Evolutionary conservation across 1,140 invertebrate genomes (phyloP).

Genomic region (Plodia interpunctella): DNA sequence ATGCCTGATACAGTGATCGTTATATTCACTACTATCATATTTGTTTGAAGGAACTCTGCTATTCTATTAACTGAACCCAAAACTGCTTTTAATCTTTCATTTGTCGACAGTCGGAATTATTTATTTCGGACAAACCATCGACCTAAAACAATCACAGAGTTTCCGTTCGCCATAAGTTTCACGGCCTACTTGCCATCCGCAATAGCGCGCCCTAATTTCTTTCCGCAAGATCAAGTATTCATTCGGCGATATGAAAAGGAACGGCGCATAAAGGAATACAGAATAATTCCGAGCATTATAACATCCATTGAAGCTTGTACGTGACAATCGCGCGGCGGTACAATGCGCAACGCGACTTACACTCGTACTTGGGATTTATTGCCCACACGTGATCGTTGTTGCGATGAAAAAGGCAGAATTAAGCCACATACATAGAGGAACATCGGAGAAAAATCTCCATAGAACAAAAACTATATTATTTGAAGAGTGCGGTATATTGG

Average conservation of each 20-base stretch:
- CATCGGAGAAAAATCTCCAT: background rate
- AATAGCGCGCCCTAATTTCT: slow-evolving; percentile 9
- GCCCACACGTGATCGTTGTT: slow-evolving; percentile 35
- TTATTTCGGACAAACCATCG: background rate
- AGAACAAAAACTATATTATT: too few relatives aligned
- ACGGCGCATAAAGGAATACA: slow-evolving; percentile 35
- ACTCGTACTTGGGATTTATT: slow-evolving; percentile 30
- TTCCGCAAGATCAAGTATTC: slow-evolving; percentile 14
- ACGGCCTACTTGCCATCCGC: slow-evolving; percentile 1
- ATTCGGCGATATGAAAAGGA: slow-evolving; percentile 21
- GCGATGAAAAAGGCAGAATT: slow-evolving; percentile 17
- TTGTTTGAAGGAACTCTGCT: background rate
- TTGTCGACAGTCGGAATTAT: background rate
- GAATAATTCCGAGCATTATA: slow-evolving; percentile 50
- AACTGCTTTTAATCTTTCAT: too few relatives aligned
- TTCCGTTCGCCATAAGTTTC: background rate
- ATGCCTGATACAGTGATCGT: too few relatives aligned
- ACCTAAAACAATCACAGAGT: background rate
- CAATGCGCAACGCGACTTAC: background rate
- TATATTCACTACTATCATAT: too few relatives aligned
- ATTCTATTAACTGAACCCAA: too few relatives aligned
- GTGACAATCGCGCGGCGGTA: slow-evolving; percentile 28
- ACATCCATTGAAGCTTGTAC: slow-evolving; percentile 39
- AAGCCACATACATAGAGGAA: background rate
- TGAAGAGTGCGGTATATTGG: too few relatives aligned